Conservation (phyloP, 1,140 invertebrate species). For the Drosophila truncata region DNA sequence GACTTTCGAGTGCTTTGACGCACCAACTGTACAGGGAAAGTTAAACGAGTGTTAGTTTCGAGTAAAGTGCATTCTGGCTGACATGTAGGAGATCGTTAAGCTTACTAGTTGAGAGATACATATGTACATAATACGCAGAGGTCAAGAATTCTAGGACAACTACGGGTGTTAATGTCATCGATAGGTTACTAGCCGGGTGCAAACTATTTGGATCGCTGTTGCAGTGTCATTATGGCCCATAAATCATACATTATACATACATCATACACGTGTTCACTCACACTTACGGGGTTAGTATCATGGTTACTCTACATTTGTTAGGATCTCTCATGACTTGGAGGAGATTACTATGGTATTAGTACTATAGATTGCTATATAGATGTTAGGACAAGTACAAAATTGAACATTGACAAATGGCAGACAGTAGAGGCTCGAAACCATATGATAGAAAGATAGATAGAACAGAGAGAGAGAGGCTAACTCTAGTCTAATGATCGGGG, state of each 20-base stretch:
- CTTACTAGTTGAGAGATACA: constrained; percentile 14
- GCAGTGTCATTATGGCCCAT: constrained; percentile 37
- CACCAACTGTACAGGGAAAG: constrained; percentile 52
- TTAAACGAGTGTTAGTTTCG: constrained; percentile 5
- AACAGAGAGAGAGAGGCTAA: constrained; percentile 30
- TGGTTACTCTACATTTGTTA: constrained; percentile 28
- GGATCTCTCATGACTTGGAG: constrained; percentile 33
- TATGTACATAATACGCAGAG: constrained; percentile 48
- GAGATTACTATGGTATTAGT: constrained; percentile 51
- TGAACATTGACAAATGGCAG: constrained; percentile 52
- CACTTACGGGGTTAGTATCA: constrained; percentile 46
- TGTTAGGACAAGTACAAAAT: constrained; percentile 65
- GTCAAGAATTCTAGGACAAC: constrained; percentile 46
- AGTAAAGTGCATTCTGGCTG: background rate
- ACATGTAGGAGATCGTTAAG: constrained; percentile 10
- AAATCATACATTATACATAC: constrained; percentile 29
- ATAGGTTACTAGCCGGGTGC: constrained; percentile 46
- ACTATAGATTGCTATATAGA: constrained; percentile 36
- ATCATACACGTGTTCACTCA: constrained; percentile 31
- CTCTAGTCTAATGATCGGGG: constrained; percentile 38
- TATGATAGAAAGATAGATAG: constrained; percentile 28
- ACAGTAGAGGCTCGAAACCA: constrained; percentile 13
- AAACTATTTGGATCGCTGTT: constrained; percentile 29
- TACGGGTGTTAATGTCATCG: constrained; percentile 49
- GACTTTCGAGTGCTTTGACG: constrained; percentile 71